These are phyloP conservation scores for Drosophila anomalipes DNA, from an alignment of 2,888 invertebrate genomes.

Conservation along the genomic window DNA sequence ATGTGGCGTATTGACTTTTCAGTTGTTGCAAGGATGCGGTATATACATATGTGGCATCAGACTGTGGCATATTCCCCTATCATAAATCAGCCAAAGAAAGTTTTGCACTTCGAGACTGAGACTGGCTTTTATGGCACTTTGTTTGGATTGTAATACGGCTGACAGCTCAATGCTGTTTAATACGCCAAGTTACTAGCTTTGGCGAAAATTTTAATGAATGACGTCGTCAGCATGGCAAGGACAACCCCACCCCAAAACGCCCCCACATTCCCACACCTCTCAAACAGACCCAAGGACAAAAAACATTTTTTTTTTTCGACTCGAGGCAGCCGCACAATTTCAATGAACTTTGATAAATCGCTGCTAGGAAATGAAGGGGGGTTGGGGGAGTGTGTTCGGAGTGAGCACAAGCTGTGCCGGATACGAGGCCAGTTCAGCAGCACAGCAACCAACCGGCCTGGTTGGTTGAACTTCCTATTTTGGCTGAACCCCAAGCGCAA, in stretches of 20 bases:
- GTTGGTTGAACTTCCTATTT: constrained; percentile 71
- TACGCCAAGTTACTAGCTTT: constrained; percentile 63
- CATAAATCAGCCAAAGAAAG: constrained; percentile 71
- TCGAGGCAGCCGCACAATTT: constrained; percentile 61
- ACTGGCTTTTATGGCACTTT: constrained; percentile 77
- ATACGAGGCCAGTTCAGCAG: constrained; percentile 35
- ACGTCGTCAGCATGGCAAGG: constrained; percentile 67
- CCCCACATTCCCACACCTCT: constrained; percentile 4
- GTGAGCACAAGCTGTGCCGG: constrained; percentile 28
- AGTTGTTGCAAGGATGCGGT: constrained; percentile 36
- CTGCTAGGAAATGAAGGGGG: constrained; percentile 17
- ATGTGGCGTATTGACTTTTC: constrained; percentile 75
- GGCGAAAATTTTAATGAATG: constrained; percentile 75
- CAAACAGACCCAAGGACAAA: constrained; percentile 26
- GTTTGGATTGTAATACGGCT: constrained; percentile 74
- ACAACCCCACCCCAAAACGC: constrained; percentile 24
- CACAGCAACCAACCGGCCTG: constrained; percentile 36
- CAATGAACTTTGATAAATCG: constrained; percentile 78
- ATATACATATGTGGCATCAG: constrained; percentile 14
- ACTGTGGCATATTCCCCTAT: constrained; percentile 28
- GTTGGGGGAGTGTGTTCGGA: too few species aligned
- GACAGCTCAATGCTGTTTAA: constrained; percentile 81
- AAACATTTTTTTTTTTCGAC: constrained; percentile 17
- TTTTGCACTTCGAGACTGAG: constrained; percentile 56
- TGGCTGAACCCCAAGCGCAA: constrained; percentile 12